A percentile compares a stretch with the other conserved stretches of the same genome.
Evolutionary conservation across 2,113 vertebrate species (phyloP).

Genomic region (Corythoichthys haematopterus): DNA sequence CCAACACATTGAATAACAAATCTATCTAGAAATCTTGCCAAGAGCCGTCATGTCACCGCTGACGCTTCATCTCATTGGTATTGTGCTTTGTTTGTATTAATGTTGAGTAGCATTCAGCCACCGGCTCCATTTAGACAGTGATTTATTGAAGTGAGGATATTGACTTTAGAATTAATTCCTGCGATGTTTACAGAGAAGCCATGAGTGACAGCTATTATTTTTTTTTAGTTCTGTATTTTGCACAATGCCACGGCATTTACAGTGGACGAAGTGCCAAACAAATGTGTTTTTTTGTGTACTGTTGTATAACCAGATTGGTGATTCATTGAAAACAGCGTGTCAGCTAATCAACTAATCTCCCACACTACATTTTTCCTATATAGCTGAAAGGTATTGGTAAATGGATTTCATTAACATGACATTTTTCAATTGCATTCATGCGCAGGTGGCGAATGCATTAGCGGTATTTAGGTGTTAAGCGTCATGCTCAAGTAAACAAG

Average conservation of each 20-base stretch:
- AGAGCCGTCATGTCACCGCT: conserved; percentile 18
- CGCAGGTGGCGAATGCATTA: neutral
- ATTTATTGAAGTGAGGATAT: conserved; percentile 41
- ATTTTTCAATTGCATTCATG: neutral
- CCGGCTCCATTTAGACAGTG: conserved; percentile 34
- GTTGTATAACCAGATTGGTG: neutral
- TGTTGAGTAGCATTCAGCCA: conserved; percentile 23
- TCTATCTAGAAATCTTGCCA: conserved; percentile 20
- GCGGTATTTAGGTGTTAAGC: neutral
- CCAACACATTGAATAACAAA: conserved; percentile 19
- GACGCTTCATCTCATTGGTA: conserved; percentile 26
- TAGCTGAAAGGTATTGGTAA: neutral
- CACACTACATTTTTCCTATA: neutral
- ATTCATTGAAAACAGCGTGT: neutral
- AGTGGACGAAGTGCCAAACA: conserved; percentile 8
- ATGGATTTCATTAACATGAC: neutral
- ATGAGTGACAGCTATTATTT: conserved; percentile 9
- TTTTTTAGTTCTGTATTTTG: conserved; percentile 1
- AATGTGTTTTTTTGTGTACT: conserved; percentile 5
- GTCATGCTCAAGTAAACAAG: neutral
- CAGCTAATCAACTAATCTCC: neutral
- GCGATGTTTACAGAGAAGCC: conserved; percentile 11
- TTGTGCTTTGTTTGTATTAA: conserved; percentile 32
- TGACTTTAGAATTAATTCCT: conserved; percentile 26
- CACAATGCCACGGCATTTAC: neutral